phyloP scores from a whole-genome alignment of 2,113 vertebrate genomes.

The Mobula hypostoma region DNA sequence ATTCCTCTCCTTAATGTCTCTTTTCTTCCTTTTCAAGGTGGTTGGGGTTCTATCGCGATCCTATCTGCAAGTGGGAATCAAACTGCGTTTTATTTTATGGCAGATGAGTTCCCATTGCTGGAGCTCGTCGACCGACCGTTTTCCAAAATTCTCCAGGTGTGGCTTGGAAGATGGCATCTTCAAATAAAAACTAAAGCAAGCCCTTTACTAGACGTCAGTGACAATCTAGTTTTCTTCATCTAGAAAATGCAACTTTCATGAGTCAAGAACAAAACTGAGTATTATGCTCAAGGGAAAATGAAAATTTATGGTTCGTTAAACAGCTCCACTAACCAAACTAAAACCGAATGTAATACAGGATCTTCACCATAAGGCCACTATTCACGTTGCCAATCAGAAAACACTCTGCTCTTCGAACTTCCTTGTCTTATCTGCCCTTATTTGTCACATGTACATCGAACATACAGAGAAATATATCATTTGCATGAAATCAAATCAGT shows the following conservation, averaged over 20 bases:
- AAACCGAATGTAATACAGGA: neutral
- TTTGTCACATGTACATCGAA: no score
- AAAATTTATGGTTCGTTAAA: neutral
- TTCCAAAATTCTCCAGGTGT: no score
- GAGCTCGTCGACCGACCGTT: no score
- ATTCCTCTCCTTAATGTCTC: no score
- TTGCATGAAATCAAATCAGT: no score
- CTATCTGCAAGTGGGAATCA: no score
- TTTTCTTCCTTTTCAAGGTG: no score
- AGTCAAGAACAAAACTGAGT: slow-evolving; percentile 4
- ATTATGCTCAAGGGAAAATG: neutral
- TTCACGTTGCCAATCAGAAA: neutral
- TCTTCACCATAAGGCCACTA: neutral
- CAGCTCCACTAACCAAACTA: neutral
- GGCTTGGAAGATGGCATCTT: no score
- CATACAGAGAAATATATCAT: no score
- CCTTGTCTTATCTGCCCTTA: neutral
- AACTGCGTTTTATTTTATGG: no score
- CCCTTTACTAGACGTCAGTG: neutral
- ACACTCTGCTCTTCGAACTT: neutral
- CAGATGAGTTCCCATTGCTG: no score
- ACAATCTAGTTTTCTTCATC: neutral
- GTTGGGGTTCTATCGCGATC: no score
- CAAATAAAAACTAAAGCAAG: neutral
- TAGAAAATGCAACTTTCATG: neutral